Conservation (phyloP, 2,113 vertebrate genomes). For the Rhodinocichla rosea region DNA sequence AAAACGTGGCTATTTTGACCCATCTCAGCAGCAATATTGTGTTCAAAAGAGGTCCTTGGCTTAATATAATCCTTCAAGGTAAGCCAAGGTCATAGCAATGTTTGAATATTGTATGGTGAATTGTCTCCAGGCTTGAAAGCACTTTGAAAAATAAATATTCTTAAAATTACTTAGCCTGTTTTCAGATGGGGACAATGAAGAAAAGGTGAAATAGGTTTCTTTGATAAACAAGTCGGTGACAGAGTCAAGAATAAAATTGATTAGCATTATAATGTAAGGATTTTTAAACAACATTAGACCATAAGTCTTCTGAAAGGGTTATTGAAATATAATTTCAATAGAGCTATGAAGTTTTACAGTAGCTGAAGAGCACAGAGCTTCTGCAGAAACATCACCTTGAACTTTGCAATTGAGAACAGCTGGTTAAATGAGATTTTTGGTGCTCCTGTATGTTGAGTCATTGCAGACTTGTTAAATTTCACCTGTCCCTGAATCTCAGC, state of each 20-base stretch:
- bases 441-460: neutral
- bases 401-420: neutral
- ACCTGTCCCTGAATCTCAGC: neutral
- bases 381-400: neutral
- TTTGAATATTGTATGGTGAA: neutral
- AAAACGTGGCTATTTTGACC: neutral
- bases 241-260: neutral
- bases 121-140: neutral
- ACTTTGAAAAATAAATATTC: neutral
- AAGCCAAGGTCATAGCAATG: neutral
- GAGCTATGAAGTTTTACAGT: neutral
- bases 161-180: neutral
- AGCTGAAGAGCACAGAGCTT: neutral
- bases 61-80: neutral
- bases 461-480: neutral
- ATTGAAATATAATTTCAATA: neutral
- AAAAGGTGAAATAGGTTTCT: neutral
- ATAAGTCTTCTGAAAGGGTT: neutral
- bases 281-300: neutral
- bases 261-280: neutral
- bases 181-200: neutral
- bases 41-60: neutral
- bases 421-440: neutral
- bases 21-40: neutral
- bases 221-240: neutral